Conservation (phyloP, 1,140 invertebrate genomes). For the Thaumatotibia leucotreta region DNA sequence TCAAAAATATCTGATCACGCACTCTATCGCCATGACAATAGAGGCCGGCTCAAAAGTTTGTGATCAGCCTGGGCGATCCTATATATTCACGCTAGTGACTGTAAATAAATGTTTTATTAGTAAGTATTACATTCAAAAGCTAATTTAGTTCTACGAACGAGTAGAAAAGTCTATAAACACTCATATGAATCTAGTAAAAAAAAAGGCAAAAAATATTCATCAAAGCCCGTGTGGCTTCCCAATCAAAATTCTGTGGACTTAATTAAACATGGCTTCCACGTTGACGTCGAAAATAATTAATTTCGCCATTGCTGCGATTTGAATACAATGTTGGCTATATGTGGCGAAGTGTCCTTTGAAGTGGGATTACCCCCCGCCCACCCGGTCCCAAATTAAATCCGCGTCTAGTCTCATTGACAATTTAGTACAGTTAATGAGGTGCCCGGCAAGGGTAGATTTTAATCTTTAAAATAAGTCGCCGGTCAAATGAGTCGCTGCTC, state of each 20-base stretch:
- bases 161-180: not conserved
- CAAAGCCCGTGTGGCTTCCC: constrained; percentile 24
- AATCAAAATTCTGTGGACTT: not conserved
- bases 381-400: constrained; percentile 62
- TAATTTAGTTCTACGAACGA: too few species aligned
- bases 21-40: too few species aligned
- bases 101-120: too few species aligned
- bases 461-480: constrained; percentile 21
- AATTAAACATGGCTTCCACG: constrained; percentile 2
- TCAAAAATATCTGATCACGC: too few species aligned
- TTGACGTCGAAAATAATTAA: constrained; percentile 10
- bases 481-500: constrained; percentile 1
- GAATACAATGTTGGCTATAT: constrained; percentile 10
- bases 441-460: constrained; percentile 9
- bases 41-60: too few species aligned
- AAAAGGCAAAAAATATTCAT: constrained; percentile 28
- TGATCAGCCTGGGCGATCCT: too few species aligned
- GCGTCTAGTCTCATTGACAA: constrained; percentile 58
- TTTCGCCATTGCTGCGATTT: constrained; percentile 2
- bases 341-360: constrained; percentile 55
- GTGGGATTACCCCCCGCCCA: constrained; percentile 54
- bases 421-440: constrained; percentile 34
- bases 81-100: too few species aligned
- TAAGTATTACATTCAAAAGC: too few species aligned
- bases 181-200: too few species aligned